Evolutionary conservation across 53 echinoderm and acorn worm genomes (phyloP).

Genomic region (Henricia sp.): DNA sequence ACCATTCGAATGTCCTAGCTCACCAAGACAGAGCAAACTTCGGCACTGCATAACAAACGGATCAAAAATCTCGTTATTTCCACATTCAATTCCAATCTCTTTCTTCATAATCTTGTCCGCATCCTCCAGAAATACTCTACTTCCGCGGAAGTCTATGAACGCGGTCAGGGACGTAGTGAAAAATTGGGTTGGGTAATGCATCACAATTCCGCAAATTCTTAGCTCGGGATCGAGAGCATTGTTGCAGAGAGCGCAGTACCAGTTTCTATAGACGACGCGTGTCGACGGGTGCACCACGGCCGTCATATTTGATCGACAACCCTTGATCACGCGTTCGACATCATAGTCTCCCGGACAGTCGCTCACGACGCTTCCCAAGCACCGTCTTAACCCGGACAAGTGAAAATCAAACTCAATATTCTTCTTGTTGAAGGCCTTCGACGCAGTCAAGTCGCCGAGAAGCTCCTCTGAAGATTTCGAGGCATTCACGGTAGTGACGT

Average conservation of each 20-base stretch:
- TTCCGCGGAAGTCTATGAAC: conserved; percentile 35
- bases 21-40: neutral
- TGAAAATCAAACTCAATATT: neutral
- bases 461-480: neutral
- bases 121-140: neutral
- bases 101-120: neutral
- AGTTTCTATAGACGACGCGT: conserved; percentile 66
- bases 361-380: conserved; percentile 4
- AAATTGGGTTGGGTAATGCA: neutral
- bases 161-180: conserved; percentile 22
- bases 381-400: neutral
- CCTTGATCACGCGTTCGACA: neutral
- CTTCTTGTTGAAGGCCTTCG: neutral
- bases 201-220: neutral
- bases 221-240: neutral
- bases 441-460: neutral
- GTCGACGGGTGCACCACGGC: conserved; percentile 10
- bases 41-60: conserved; percentile 43
- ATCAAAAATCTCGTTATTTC: conserved; percentile 12
- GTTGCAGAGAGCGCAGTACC: conserved; percentile 72
- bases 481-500: neutral
- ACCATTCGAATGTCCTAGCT: neutral
- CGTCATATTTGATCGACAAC: conserved; percentile 10
- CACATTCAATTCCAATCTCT: neutral
- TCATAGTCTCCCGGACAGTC: conserved; percentile 35